Percentiles rank a stretch among this genome's conserved stretches.
Evolutionary conservation across 2,888 invertebrate species (phyloP).

Genomic region (Eristalinus sepulchralis): DNA sequence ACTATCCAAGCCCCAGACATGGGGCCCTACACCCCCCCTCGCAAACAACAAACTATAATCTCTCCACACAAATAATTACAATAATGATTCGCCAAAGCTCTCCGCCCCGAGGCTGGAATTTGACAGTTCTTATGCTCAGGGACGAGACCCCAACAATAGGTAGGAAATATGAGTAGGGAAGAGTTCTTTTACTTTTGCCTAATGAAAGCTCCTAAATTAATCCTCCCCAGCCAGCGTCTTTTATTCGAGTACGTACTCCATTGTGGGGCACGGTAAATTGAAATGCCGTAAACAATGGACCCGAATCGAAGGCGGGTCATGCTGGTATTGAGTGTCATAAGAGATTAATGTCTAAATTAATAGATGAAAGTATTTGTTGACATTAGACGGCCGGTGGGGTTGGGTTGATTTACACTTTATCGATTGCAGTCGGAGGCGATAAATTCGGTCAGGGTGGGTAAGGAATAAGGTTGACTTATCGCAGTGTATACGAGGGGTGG

Average conservation of each 20-base stretch:
- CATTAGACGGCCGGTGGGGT: neutral
- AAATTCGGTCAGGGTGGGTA: neutral
- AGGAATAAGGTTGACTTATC: neutral
- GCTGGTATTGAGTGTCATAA: slow-evolving; percentile 12
- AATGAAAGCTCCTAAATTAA: slow-evolving; percentile 41
- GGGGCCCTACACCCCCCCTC: neutral
- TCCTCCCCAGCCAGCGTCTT: slow-evolving; percentile 22
- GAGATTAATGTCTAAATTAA: slow-evolving; percentile 26
- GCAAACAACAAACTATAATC: neutral
- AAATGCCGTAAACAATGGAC: slow-evolving; percentile 36
- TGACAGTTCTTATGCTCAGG: neutral
- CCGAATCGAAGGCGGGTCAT: slow-evolving; percentile 9
- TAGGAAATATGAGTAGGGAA: slow-evolving; percentile 16
- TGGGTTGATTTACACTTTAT: neutral
- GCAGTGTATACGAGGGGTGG: neutral
- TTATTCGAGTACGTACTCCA: neutral
- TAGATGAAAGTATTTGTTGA: neutral
- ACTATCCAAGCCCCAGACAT: neutral
- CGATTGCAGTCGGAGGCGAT: neutral
- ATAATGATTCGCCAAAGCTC: neutral
- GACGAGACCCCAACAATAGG: neutral
- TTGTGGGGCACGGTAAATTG: slow-evolving; percentile 28
- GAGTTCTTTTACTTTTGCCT: slow-evolving; percentile 43
- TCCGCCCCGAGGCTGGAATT: neutral
- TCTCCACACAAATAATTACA: slow-evolving; percentile 27